Conservation (phyloP, 1,140 invertebrate genomes). For the Uloborus diversus region DNA sequence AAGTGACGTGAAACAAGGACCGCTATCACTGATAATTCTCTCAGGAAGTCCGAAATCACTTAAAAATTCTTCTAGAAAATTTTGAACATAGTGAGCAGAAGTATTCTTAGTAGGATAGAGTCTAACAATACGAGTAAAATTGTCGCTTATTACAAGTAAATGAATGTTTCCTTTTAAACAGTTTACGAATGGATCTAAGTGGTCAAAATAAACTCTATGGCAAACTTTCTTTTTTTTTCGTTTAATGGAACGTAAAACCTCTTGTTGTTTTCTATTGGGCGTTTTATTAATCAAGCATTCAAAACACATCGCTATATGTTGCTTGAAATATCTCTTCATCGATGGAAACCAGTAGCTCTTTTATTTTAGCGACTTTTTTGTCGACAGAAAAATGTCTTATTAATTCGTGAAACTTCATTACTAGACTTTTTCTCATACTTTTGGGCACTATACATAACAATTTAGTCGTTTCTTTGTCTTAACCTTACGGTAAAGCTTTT, state of each 20-base stretch:
- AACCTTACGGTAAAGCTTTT: background rate
- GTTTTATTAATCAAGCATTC: constrained; percentile 4
- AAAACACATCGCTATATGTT: background rate
- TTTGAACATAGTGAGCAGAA: background rate
- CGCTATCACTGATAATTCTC: no score
- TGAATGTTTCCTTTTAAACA: background rate
- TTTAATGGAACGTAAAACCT: background rate
- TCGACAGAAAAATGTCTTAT: constrained; percentile 13
- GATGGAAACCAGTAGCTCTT: constrained; percentile 1
- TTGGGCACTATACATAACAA: background rate
- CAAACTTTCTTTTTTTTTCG: background rate
- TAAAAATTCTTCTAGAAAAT: constrained; percentile 4
- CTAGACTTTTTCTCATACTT: constrained; percentile 18
- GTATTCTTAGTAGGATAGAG: background rate
- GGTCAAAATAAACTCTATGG: background rate
- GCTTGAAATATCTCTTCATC: background rate
- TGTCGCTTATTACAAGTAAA: background rate
- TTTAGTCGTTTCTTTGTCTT: background rate
- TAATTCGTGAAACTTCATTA: background rate
- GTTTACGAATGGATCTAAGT: background rate
- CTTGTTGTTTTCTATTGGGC: constrained; percentile 30
- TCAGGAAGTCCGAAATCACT: constrained; percentile 13
- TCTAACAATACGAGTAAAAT: constrained; percentile 1
- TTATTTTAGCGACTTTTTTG: background rate
- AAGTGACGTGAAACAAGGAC: constrained; percentile 17